Evolutionary conservation across 2,888 invertebrate genomes (phyloP), one percentile per base, ranked within the genome.

Genomic region (Drosophila testacea): DNA sequence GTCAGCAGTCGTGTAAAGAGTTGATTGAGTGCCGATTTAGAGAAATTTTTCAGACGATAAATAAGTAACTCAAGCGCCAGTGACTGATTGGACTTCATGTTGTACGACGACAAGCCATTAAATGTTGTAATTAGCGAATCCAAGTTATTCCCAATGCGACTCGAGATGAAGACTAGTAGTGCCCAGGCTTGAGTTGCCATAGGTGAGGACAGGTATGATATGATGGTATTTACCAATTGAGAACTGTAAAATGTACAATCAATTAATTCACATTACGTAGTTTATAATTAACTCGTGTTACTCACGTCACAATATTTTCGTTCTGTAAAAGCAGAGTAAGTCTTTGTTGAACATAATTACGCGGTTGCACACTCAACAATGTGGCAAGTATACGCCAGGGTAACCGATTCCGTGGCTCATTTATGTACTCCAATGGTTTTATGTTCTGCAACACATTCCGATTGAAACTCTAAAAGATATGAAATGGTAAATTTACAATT

Each of bases 181-280:
- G 90, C 83, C 92, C 92, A 92, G 2, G 92, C 92, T 68, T 92
- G 92, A 0, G 92, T 91, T 5, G 91, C 92, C 76, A 92, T 92
- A 1, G 90, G 83, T 0, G 92, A 91, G 16, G 88, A 73, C 22
- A 92, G 73, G 68, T 92, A 92, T 0, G 92, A 92, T 63, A 92
- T 91, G 34, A 92, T 89, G 0, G 87, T 83, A 30, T 88, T 80
- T 4, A 92, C 76, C 30, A 90, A 78, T 42, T 83, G 73, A 2
- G 87, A 62, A 30, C 92, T 92, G 34, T 16, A 80, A 75, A 22
- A 39, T 0, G 6, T 28, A 1, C 0, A 36, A 46, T 4, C 27
- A 10, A n/a, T 54, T 51, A 7, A 7, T 22, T n/a, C 5, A n/a
- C n/a, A n/a, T 22, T 9, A 27, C 11, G 10, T 11, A 11, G 4